Evolutionary conservation across 2,797 vertebrate species (phyloP), one percentile per base, ranked within the genome.

Genomic region (Australoheros facetus): DNA sequence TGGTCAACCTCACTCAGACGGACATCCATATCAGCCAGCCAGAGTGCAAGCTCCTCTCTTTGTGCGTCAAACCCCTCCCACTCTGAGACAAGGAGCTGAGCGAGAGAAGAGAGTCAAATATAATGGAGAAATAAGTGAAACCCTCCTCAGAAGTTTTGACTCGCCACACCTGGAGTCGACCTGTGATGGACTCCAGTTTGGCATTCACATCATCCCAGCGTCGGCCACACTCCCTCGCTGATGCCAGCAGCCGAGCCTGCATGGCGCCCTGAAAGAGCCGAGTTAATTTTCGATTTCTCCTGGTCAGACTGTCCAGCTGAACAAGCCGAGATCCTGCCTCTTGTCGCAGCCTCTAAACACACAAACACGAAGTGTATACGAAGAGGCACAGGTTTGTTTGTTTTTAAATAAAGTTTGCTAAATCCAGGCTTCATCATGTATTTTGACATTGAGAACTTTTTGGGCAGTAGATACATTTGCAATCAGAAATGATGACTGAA

Each of bases 41-140:
- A 94, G 51, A 97, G 86, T 3, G 77, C 84, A 51, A 97, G 93
- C 84, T 94, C 94, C 91, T 95, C 95, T 86, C 92, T 87, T 84
- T 96, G 95, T 0, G 83, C 88, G 42, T 97, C 96, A 90, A 96
- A 94, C 56, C 72, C 95, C 89, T 97, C 96, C 88, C 93, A 85
- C 88, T 95, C 94, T 13, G 85, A 92, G n/a, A 96, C 85, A 3
- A 93, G 84, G 32, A 78, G 78, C 96, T 97, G 86, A 37, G 3
- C 34, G 12, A 48, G 1, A 34, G 16, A 70, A 28, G 26, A 3
- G 23, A 12, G 39, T 66, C 5, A 66, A 66, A 5, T 66, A 66
- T 4, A 48, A 0, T 28, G 23, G 23, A 28, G 39, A 5, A 13
- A 66, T 3, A 54, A 0, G 9, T 0, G 23, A 66, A 4, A 28